A percentile compares a stretch with the other conserved stretches of the same genome.
Evolutionary conservation across 2,888 invertebrate genomes (phyloP).

Genomic region (Pachliopta kotzebuea): DNA sequence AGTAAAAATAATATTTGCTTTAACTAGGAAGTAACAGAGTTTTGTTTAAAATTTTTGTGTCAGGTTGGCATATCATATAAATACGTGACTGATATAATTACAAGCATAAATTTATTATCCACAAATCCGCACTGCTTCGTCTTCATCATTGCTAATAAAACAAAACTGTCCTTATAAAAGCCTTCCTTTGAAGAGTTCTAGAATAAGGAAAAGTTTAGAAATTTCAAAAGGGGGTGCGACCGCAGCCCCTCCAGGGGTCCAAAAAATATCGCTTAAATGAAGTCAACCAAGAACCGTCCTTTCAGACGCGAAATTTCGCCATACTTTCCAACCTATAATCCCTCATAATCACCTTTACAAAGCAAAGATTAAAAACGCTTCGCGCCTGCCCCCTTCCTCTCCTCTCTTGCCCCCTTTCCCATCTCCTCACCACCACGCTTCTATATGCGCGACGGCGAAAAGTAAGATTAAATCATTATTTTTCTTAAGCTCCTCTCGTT

Average conservation of each 20-base stretch:
- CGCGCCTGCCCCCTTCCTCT: slow-evolving; percentile 57
- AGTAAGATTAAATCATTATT: slow-evolving; percentile 82
- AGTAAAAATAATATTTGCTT: not conserved
- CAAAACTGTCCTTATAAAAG: slow-evolving; percentile 59
- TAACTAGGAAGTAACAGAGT: no score
- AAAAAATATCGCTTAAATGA: slow-evolving; percentile 76
- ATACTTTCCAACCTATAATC: slow-evolving; percentile 82
- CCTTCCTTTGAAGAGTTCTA: slow-evolving; percentile 70
- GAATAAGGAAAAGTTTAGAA: slow-evolving; percentile 75
- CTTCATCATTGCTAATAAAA: slow-evolving; percentile 56
- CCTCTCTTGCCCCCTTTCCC: slow-evolving; percentile 31
- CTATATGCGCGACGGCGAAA: slow-evolving; percentile 79
- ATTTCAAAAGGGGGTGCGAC: slow-evolving; percentile 59
- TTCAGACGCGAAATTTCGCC: slow-evolving; percentile 76
- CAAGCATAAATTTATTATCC: not conserved
- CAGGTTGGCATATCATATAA: not conserved
- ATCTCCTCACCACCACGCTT: slow-evolving; percentile 41
- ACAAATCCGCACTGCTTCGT: slow-evolving; percentile 7
- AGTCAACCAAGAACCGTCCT: slow-evolving; percentile 55
- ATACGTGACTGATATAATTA: not conserved
- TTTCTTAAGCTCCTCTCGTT: slow-evolving; percentile 78
- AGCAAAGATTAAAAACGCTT: slow-evolving; percentile 82
- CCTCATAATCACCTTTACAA: slow-evolving; percentile 82
- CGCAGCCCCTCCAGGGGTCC: slow-evolving; percentile 70
- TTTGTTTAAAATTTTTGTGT: no score